Base-by-base conservation (phyloP, 2,113 vertebrate species). In the Alaudala cheleensis region DNA sequence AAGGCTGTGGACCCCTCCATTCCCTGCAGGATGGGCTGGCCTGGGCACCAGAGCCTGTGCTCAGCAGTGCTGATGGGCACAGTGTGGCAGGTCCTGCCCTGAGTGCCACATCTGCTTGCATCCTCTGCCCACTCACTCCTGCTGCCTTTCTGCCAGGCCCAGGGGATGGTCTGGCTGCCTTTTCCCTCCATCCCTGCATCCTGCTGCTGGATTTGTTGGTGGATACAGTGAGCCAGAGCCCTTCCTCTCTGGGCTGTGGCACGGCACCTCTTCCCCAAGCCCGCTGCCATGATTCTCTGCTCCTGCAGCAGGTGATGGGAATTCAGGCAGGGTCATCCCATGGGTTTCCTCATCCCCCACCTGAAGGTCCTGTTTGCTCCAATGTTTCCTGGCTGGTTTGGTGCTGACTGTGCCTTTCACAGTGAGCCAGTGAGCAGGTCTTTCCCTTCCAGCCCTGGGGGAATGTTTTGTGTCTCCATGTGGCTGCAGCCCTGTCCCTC, bases 341-440 rank as follows among this genome's bases (percentile, higher is more conserved):
- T 12, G 24, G 25, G 9, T 62, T 28, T 67, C 42, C 31, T 82
- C 51, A 44, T 3, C 5, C 23, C 24, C 5, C 31, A 25, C 26
- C 17, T 11, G 5, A 50, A 24, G 70, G 34, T 62, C 25, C 42
- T 5, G 1, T 19, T 58, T 29, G 7, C 50, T 69, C 23, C 56
- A 57, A 0, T 7, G 4, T 53, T 62, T 39, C 16, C n/a, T 47
- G 33, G 14, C 26, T 34, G 45, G 10, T 64, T 70, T 86, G 72
- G n/a, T 73, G 72, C 69, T 72, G 54, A 6, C 15, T n/a, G 23
- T 17, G 31, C 34, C 34, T 77, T 81, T 40, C 19, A 29, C 56
- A 34, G 3, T 0, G 2, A 45, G 53, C 33, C 56, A 34, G 3
- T 0, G 2, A 45, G 53, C 1, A 1, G 37, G 14, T 26, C 4